phyloP scores from a whole-genome alignment of 1,140 invertebrate genomes.

The Orchesella cincta region DNA sequence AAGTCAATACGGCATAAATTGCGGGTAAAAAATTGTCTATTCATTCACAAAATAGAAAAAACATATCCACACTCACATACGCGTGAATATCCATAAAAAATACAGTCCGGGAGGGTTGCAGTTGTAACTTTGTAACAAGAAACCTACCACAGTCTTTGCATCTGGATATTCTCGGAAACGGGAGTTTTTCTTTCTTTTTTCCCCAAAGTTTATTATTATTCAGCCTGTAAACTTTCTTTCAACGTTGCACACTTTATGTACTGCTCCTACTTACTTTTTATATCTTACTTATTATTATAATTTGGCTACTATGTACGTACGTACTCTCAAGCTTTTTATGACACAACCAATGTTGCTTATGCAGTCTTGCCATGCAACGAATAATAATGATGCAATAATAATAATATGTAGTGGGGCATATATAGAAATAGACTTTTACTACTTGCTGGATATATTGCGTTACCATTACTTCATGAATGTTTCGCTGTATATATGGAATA shows the following conservation, averaged over 20 bases:
- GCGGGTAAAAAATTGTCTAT: background rate
- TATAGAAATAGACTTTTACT: slow-evolving; percentile 21
- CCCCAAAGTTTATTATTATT: slow-evolving; percentile 25
- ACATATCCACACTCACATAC: background rate
- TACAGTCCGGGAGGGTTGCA: background rate
- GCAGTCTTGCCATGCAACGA: background rate
- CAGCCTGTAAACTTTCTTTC: background rate
- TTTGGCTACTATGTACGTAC: too few species aligned
- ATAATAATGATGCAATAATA: background rate
- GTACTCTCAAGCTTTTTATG: background rate
- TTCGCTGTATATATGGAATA: too few species aligned
- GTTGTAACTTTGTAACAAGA: background rate
- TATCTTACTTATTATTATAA: too few species aligned
- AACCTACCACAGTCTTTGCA: background rate
- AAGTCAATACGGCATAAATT: background rate
- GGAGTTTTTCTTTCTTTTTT: background rate
- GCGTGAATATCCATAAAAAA: background rate
- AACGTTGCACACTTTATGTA: background rate
- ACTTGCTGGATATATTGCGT: too few species aligned
- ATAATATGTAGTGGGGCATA: background rate
- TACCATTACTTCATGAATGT: background rate
- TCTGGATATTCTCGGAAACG: background rate
- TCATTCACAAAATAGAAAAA: background rate
- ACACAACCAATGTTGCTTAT: background rate
- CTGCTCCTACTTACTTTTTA: too few species aligned